A percentile compares a stretch with the other conserved stretches of the same genome.
phyloP scores from a whole-genome alignment of 2,888 invertebrate species.

The Melinaea menophilus region DNA sequence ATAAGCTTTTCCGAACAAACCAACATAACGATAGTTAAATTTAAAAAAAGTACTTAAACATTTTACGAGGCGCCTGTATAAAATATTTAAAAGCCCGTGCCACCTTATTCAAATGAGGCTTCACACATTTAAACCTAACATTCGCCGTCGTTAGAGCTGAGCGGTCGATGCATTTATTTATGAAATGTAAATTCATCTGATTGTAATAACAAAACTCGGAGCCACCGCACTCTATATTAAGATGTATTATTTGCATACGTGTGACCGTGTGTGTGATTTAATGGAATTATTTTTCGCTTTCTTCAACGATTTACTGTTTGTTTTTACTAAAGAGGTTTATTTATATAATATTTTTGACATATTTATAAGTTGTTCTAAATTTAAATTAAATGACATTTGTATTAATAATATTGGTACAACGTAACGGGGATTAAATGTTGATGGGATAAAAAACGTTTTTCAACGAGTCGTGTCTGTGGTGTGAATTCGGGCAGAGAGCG shows the following conservation, averaged over 20 bases:
- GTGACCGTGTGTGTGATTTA: slow-evolving; percentile 52
- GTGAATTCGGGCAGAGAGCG: slow-evolving; percentile 40
- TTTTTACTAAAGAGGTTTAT: not conserved
- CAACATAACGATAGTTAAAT: not conserved
- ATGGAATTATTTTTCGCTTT: slow-evolving; percentile 41
- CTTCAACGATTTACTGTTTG: slow-evolving; percentile 28
- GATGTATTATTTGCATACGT: slow-evolving; percentile 77
- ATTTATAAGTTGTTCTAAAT: not conserved
- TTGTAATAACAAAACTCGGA: slow-evolving; percentile 77
- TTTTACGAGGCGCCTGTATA: slow-evolving; percentile 9
- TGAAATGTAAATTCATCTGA: slow-evolving; percentile 78
- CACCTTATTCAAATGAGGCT: slow-evolving; percentile 65
- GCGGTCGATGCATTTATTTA: slow-evolving; percentile 74
- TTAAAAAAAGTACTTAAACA: slow-evolving; percentile 4
- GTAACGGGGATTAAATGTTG: slow-evolving; percentile 12
- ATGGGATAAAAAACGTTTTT: slow-evolving; percentile 25
- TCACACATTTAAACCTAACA: slow-evolving; percentile 58
- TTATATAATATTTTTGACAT: too few species aligned
- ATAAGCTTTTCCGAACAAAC: too few species aligned
- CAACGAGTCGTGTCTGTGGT: slow-evolving; percentile 35
- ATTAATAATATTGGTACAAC: not conserved
- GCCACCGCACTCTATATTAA: slow-evolving; percentile 75
- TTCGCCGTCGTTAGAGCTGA: slow-evolving; percentile 63
- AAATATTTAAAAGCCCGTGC: slow-evolving; percentile 40
- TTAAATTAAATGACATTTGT: not conserved